A percentile compares a stretch with the other conserved stretches of the same genome.
These are phyloP conservation scores for Apostichopus japonicus DNA, from an alignment of 35 echinoderm and acorn worm genomes.

Conservation along the genomic window DNA sequence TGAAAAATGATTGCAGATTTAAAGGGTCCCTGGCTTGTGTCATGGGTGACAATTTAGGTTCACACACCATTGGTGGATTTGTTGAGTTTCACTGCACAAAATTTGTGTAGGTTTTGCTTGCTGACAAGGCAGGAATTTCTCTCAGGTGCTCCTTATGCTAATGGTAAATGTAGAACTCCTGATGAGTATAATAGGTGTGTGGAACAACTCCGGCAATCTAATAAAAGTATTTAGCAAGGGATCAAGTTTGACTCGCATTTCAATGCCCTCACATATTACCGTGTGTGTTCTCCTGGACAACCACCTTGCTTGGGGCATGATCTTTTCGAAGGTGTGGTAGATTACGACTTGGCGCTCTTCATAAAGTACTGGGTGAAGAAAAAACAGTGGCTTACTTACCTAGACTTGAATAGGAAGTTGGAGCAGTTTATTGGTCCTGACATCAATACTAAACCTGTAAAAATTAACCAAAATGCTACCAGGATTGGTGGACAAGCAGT, in stretches of 20 bases:
- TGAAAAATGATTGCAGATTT: background rate
- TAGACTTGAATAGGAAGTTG: slow-evolving; percentile 5
- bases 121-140: background rate
- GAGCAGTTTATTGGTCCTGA: slow-evolving; percentile 33
- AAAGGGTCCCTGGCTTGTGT: slow-evolving; percentile 8
- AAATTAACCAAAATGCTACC: slow-evolving; percentile 7
- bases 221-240: background rate
- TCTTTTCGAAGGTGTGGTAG: slow-evolving; percentile 43
- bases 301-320: slow-evolving; percentile 55
- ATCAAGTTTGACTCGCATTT: slow-evolving; percentile 3
- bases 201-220: background rate
- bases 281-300: slow-evolving; percentile 48
- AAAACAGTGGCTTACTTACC: slow-evolving; percentile 38
- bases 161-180: background rate
- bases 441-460: slow-evolving; percentile 4
- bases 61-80: slow-evolving; percentile 59
- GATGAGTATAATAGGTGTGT: background rate
- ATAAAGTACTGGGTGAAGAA: background rate
- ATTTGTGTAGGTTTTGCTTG: background rate
- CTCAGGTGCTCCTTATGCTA: background rate
- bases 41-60: slow-evolving; percentile 54
- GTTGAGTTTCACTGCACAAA: slow-evolving; percentile 15
- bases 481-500: slow-evolving; percentile 24
- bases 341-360: slow-evolving; percentile 44
- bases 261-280: slow-evolving; percentile 7